Evolutionary conservation across 2,888 invertebrate species (phyloP), one percentile per base, ranked within the genome.

Genomic region (Coelopa pilipes): DNA sequence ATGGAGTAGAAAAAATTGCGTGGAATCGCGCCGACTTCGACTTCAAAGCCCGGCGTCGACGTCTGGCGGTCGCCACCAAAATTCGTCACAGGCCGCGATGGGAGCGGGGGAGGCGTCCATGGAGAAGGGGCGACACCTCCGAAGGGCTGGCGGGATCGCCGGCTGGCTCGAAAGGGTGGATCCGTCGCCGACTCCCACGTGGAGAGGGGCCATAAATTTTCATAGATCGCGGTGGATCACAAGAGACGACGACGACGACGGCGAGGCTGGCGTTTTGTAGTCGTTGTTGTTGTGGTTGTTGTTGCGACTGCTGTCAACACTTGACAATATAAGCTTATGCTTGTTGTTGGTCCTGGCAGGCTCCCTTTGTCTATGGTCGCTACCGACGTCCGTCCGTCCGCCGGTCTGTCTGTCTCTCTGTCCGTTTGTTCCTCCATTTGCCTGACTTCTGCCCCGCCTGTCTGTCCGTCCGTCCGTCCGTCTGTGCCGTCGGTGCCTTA

Each of bases 161-260:
- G 34, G 2, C 34, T 34, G 34, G 7, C 4, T 34, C 34, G 34
- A 34, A 34, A 34, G 34, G 34, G 34, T 34, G 34, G 34, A 34
- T 34, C 34, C 34, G 34, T 4, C 34, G 7, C 34, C 7, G 10
- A n/a, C 65, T 11, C 65, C 21, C 65, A 65, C 65, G 13, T 65
- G 45, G 11, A 55, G n/a, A 55, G 19, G 19, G 55, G 57, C 0
- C 10, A 68, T 57, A 68, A 55, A 68, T 68, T 53, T 46, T 47
- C 57, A 70, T 15, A 68, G 55, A 55, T 68, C 24, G n/a, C 34
- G 53, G n/a, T n/a, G 53, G 34, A 67, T 67, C 67, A 53, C 53
- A 45, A 19, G 1, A 34, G 34, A 34, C 7, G 34, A 34, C 34
- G 34, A 34, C 7, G 34, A 7, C 34, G n/a, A n/a, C n/a, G n/a